Base-by-base conservation (phyloP, 2,113 vertebrate genomes). In the Phalacrocorax aristotelis region DNA sequence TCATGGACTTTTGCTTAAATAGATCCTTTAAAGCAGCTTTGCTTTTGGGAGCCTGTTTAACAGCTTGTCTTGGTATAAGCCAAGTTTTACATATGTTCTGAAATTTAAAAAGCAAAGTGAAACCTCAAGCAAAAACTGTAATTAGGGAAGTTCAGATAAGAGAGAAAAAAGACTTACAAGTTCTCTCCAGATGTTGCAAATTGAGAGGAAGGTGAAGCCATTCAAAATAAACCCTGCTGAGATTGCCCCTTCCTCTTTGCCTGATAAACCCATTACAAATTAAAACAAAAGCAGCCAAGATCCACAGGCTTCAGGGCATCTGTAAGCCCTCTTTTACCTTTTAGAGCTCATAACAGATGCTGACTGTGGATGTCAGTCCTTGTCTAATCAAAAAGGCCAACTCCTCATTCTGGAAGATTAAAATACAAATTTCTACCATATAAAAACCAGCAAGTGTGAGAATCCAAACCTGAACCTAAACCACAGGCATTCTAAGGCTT, bases 261-360 rank as follows among this genome's bases (percentile, higher is more conserved):
- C 87, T 94, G 78, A 94, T 64, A 93, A 94, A 77, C 18, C 36
- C 55, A 68, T 81, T 83, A 51, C 40, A 83, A 91, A 91, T 80
- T 74, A 72, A 86, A 93, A 86, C 71, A 95, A 89, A 93, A 96
- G 78, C 71, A 86, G 80, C 61, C 79, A 74, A 70, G 60, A 92
- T 81, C 12, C 4, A 74, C 52, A 61, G 76, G 62, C 84, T 96
- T 81, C 18, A 10, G 75, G 78, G 75, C n/a, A 87, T 83, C 84
- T 42, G 19, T 57, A 83, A 85, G 23, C 54, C 54, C 20, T 82
- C 36, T 83, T 88, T 74, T 55, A 74, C 57, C 13, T 90, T 94
- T 80, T 23, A 86, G 79, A 74, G 75, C 62, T 77, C 4, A 1
- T 74, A 86, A 52, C 34, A 42, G 62, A 68, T 52, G n/a, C 70